Conservation (phyloP, 2,113 vertebrate species). For the Carollia perspicillata region DNA sequence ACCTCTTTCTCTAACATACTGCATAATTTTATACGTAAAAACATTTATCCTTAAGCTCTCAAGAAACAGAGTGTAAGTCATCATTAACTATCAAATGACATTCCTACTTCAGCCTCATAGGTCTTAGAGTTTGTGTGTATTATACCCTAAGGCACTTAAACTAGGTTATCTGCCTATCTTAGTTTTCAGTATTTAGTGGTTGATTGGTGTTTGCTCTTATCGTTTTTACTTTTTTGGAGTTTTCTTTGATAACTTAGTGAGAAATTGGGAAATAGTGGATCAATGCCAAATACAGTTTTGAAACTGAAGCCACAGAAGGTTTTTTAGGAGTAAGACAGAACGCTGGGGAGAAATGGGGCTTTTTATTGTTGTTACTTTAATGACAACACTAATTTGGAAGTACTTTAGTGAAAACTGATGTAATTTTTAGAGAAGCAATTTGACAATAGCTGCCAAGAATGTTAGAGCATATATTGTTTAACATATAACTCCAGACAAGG, state of each 20-base stretch:
- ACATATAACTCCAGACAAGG: neutral
- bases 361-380: neutral
- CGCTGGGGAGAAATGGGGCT: neutral
- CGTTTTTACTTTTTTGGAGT: neutral
- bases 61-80: neutral
- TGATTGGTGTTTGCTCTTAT: neutral
- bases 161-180: neutral
- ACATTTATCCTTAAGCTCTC: neutral
- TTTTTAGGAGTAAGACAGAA: neutral
- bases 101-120: neutral
- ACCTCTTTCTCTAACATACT: neutral
- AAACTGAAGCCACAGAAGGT: neutral
- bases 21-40: neutral
- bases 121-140: neutral
- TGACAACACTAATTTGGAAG: neutral
- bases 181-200: neutral
- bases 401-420: neutral
- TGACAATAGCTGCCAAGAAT: neutral
- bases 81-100: neutral
- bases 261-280: neutral
- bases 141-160: neutral
- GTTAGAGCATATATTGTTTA: neutral
- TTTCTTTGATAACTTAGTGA: neutral
- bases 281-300: neutral
- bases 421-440: constrained; percentile 21